These are phyloP conservation scores for Idaea straminata DNA, from an alignment of 2,888 invertebrate species.

Conservation along the genomic window DNA sequence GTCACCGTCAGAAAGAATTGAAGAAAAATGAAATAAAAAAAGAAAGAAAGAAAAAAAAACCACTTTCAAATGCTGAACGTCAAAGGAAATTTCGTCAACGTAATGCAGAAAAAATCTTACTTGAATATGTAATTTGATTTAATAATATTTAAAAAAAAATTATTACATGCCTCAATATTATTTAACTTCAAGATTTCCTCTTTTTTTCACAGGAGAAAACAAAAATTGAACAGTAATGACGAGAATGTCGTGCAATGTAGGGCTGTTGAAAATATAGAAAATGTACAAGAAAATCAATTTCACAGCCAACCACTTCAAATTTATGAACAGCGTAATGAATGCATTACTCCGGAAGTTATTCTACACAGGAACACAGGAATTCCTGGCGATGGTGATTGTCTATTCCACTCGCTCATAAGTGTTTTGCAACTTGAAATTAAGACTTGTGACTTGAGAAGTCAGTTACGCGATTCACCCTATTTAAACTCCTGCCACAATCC, in stretches of 20 bases:
- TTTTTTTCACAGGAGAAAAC: constrained; percentile 38
- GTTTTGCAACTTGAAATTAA: constrained; percentile 42
- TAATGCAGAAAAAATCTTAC: constrained; percentile 36
- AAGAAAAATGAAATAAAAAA: no score
- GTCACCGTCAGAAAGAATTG: constrained; percentile 30
- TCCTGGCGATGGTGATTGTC: constrained; percentile 36
- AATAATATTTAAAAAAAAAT: constrained; percentile 37
- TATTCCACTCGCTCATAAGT: constrained; percentile 36
- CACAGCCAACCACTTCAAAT: constrained; percentile 25
- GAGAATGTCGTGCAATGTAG: constrained; percentile 33
- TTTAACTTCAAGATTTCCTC: constrained; percentile 35
- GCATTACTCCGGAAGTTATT: constrained; percentile 28
- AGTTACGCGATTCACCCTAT: constrained; percentile 44
- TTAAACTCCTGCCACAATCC: constrained; percentile 46
- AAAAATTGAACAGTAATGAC: constrained; percentile 34
- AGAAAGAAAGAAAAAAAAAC: constrained; percentile 30
- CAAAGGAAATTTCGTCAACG: constrained; percentile 40
- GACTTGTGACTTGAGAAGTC: constrained; percentile 40
- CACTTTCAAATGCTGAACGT: constrained; percentile 40
- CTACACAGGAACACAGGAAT: constrained; percentile 38
- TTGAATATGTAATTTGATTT: constrained; percentile 37
- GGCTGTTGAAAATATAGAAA: constrained; percentile 30
- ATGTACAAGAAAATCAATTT: constrained; percentile 31
- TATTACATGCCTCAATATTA: constrained; percentile 33
- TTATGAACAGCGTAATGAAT: constrained; percentile 26